phyloP scores from a whole-genome alignment of 2,113 vertebrate species.

The Anoplopoma fimbria region DNA sequence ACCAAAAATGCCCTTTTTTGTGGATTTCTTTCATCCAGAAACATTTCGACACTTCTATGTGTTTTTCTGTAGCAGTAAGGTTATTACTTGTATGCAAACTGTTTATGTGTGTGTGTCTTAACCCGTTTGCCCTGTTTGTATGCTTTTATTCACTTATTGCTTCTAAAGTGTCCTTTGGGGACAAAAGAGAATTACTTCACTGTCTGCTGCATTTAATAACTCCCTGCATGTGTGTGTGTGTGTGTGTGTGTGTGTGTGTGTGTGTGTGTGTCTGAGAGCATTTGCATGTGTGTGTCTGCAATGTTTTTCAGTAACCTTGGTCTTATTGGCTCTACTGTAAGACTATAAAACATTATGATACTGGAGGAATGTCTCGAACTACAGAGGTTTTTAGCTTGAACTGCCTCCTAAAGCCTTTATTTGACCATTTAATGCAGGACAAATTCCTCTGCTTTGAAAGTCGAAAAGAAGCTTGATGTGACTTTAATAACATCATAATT shows the following conservation, averaged over 20 bases:
- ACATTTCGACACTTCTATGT: neutral
- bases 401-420: conserved; percentile 5
- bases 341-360: conserved; percentile 55
- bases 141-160: conserved; percentile 57
- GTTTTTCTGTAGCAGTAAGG: neutral
- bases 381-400: conserved; percentile 14
- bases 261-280: neutral
- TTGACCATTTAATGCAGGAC: conserved; percentile 3
- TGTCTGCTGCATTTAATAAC: conserved; percentile 69
- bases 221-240: neutral
- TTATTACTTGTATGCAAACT: neutral
- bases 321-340: conserved; percentile 43
- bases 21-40: conserved; percentile 6
- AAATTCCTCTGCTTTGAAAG: neutral
- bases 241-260: conserved; percentile 15
- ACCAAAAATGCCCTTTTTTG: conserved; percentile 25
- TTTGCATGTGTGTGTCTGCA: conserved; percentile 18
- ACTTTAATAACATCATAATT: neutral
- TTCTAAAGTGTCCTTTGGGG: conserved; percentile 57
- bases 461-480: conserved; percentile 16
- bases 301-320: conserved; percentile 49
- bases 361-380: conserved; percentile 39
- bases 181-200: conserved; percentile 60
- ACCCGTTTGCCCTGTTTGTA: conserved; percentile 6
- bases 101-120: conserved; percentile 9